A percentile compares a stretch with the other conserved stretches of the same genome.
Evolutionary conservation across 2,888 invertebrate species (phyloP).

Genomic region (Ophioninae sp.): DNA sequence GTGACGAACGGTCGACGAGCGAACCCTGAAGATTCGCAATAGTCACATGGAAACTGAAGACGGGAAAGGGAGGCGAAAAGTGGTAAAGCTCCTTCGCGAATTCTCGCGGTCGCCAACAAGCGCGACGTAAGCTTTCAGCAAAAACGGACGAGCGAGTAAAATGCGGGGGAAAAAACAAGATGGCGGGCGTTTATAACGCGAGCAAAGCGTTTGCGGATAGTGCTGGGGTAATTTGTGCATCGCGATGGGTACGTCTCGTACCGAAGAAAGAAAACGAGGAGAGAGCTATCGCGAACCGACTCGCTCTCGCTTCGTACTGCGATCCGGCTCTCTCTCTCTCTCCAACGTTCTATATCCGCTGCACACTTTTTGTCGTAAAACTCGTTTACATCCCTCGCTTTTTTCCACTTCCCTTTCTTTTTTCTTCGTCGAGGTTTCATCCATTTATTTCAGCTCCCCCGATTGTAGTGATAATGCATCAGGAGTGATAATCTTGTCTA

Average conservation of each 20-base stretch:
- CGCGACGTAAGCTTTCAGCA: conserved; percentile 34
- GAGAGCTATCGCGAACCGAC: neutral
- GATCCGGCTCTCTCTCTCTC: neutral
- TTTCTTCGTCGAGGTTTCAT: neutral
- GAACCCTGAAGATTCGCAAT: neutral
- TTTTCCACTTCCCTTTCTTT: neutral
- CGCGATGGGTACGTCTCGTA: neutral
- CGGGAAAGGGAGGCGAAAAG: conserved; percentile 9
- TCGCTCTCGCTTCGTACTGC: neutral
- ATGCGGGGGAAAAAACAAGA: conserved; percentile 2
- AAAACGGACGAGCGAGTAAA: conserved; percentile 25
- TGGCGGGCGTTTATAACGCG: conserved; percentile 54
- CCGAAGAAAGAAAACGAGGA: neutral
- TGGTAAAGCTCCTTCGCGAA: conserved; percentile 30
- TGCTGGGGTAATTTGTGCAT: conserved; percentile 66
- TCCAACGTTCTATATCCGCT: neutral
- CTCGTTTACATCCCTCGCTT: neutral
- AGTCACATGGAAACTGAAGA: neutral
- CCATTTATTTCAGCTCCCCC: neutral
- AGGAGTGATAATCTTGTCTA: neutral
- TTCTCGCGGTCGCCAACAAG: neutral
- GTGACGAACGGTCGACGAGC: neutral
- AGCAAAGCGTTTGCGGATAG: conserved; percentile 70
- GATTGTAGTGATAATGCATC: neutral
- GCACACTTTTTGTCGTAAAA: neutral